These are phyloP conservation scores for Neelides sp. DNA, from an alignment of 1,140 invertebrate genomes.

Conservation along the genomic window DNA sequence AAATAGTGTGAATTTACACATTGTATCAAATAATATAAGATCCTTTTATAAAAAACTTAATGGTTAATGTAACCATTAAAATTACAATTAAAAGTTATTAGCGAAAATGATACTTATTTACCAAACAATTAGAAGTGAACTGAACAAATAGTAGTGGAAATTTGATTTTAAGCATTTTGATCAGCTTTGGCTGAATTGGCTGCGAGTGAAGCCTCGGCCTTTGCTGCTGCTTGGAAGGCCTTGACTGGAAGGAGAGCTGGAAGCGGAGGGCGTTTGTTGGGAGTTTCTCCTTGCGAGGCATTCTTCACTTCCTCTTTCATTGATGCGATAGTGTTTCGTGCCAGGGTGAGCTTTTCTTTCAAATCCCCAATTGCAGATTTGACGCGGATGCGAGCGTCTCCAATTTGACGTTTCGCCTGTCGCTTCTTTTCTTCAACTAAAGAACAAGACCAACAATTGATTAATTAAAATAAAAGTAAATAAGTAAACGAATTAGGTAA, in stretches of 20 bases:
- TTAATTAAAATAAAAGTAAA: conserved; percentile 26
- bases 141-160: too few species aligned
- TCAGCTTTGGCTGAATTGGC: too few species aligned
- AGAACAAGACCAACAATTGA: too few species aligned
- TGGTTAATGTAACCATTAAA: not conserved
- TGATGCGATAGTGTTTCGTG: conserved; percentile 76
- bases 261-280: too few species aligned
- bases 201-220: not conserved
- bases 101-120: too few species aligned
- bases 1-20: too few species aligned
- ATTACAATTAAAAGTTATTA: too few species aligned
- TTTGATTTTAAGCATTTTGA: too few species aligned
- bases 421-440: conserved; percentile 84
- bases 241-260: too few species aligned
- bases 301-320: conserved; percentile 78
- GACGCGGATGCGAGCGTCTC: conserved; percentile 69
- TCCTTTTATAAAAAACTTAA: not conserved
- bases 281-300: conserved; percentile 33
- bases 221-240: conserved; percentile 4
- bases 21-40: not conserved
- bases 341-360: conserved; percentile 75
- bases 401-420: conserved; percentile 61
- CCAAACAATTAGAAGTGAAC: too few species aligned
- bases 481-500: conserved; percentile 4
- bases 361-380: conserved; percentile 67